These are phyloP conservation scores for Diplosoma virens DNA, from an alignment of 23 tunicate genomes.

Conservation along the genomic window DNA sequence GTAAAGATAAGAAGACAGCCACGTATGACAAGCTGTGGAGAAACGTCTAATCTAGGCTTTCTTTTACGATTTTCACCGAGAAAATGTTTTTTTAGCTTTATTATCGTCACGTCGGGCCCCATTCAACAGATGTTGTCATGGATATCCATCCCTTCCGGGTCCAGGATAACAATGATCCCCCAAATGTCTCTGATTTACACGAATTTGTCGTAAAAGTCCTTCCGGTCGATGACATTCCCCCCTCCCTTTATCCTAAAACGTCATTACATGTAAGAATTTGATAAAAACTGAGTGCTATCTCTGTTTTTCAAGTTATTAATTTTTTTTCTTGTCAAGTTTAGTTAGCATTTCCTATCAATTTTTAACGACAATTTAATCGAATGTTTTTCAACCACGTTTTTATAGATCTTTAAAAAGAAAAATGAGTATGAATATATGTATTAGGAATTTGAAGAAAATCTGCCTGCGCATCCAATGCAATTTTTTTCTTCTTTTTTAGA, in stretches of 20 bases:
- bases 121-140: conserved; percentile 80
- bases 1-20: no score
- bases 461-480: neutral
- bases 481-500: conserved; percentile 52
- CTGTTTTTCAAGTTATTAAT: no score
- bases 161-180: conserved; percentile 76
- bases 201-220: conserved; percentile 70
- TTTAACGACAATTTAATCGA: no score
- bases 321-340: no score
- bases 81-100: conserved; percentile 43
- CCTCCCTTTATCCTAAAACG: conserved; percentile 38
- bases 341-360: no score
- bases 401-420: no score
- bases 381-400: no score
- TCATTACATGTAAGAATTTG: conserved; percentile 75
- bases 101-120: conserved; percentile 79
- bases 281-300: no score
- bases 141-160: conserved; percentile 73
- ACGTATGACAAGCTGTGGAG: no score
- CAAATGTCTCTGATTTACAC: conserved; percentile 56
- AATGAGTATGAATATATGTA: no score
- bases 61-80: no score
- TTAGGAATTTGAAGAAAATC: neutral
- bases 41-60: no score
- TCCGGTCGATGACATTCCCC: conserved; percentile 86